Evolutionary conservation across 2,888 invertebrate species (phyloP).

Genomic region (Caenorhabditis virilis): DNA sequence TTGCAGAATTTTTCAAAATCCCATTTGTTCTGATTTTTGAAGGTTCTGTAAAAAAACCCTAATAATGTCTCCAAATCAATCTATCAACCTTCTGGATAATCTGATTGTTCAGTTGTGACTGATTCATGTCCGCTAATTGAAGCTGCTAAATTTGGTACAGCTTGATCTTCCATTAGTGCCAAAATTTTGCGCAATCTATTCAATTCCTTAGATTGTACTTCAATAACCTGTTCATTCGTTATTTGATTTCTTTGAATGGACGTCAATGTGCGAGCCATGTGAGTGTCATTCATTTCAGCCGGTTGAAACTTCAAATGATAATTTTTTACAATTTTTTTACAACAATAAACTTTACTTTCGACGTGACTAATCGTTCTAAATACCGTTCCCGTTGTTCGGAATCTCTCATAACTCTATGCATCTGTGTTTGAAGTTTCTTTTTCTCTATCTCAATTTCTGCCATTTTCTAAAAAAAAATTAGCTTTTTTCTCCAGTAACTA

Average conservation of each 20-base stretch:
- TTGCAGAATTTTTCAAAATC: slow-evolving; percentile 6
- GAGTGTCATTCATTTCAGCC: slow-evolving; percentile 45
- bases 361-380: slow-evolving; percentile 39
- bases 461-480: slow-evolving; percentile 18
- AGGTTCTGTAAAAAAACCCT: slow-evolving; percentile 26
- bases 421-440: slow-evolving; percentile 29
- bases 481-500: neutral
- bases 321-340: neutral
- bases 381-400: slow-evolving; percentile 41
- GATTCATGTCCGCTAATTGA: neutral
- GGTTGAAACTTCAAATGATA: slow-evolving; percentile 44
- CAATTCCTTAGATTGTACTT: slow-evolving; percentile 32
- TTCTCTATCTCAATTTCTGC: slow-evolving; percentile 20
- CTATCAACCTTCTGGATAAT: slow-evolving; percentile 33
- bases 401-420: slow-evolving; percentile 39
- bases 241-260: slow-evolving; percentile 33
- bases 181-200: slow-evolving; percentile 3
- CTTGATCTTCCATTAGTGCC: neutral
- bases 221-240: slow-evolving; percentile 36
- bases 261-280: slow-evolving; percentile 43
- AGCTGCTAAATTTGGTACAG: neutral
- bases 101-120: slow-evolving; percentile 9
- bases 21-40: slow-evolving; percentile 14
- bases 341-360: slow-evolving; percentile 20
- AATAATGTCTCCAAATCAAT: too few relatives aligned